Conservation (phyloP, 2,888 invertebrate genomes). For the Scaptomyza flava region DNA sequence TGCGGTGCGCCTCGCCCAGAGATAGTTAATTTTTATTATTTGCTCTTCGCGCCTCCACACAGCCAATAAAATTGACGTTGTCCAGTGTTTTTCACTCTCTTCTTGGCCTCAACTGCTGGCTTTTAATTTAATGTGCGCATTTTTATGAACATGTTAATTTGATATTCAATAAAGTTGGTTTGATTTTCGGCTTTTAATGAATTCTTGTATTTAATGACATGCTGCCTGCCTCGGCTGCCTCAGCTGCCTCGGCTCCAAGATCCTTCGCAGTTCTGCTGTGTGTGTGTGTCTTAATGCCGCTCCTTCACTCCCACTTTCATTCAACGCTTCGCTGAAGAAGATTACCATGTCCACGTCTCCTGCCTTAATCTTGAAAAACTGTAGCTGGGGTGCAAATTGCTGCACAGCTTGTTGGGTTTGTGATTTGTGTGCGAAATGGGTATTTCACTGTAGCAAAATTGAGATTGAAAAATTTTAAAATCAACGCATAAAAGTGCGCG, state of each 20-base stretch:
- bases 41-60: constrained; percentile 48
- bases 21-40: constrained; percentile 72
- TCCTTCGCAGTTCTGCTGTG: constrained; percentile 13
- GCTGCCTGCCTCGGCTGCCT: constrained; percentile 23
- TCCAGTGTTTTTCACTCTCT: constrained; percentile 36
- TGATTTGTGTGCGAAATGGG: constrained; percentile 57
- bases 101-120: constrained; percentile 24
- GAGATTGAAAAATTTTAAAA: constrained; percentile 47
- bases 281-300: constrained; percentile 50
- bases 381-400: constrained; percentile 52
- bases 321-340: constrained; percentile 58
- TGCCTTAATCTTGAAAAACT: not conserved
- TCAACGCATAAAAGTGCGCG: constrained; percentile 39
- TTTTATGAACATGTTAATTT: constrained; percentile 82
- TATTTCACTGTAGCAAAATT: constrained; percentile 21
- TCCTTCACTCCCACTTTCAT: constrained; percentile 21
- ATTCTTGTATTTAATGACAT: constrained; percentile 74
- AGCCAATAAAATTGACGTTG: constrained; percentile 60
- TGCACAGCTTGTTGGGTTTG: constrained; percentile 71
- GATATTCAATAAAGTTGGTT: constrained; percentile 79
- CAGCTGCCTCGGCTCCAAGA: constrained; percentile 1
- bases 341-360: constrained; percentile 37
- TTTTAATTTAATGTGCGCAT: constrained; percentile 76
- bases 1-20: constrained; percentile 26
- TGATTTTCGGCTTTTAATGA: constrained; percentile 80